Evolutionary conservation across 2,797 vertebrate genomes (phyloP).

Genomic region (Myotis vivesi): DNA sequence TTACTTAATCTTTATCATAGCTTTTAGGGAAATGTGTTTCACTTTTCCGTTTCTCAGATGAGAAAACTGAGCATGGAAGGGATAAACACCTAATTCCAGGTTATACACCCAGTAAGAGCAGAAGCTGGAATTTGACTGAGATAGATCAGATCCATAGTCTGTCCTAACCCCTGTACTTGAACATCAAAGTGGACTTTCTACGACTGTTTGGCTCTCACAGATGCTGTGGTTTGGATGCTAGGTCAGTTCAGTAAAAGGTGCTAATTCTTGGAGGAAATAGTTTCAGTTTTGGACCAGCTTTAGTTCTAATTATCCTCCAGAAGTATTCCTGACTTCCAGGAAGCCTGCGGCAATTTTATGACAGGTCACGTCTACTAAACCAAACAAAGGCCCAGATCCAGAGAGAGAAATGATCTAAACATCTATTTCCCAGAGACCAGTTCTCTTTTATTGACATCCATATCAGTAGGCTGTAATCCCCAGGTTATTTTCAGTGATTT

Average conservation of each 20-base stretch:
- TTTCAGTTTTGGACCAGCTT: neutral
- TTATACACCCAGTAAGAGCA: neutral
- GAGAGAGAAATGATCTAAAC: neutral
- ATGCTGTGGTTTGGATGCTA: neutral
- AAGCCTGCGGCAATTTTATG: neutral
- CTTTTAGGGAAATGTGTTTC: neutral
- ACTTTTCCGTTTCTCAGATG: neutral
- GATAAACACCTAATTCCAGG: neutral
- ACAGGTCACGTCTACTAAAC: neutral
- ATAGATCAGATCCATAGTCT: neutral
- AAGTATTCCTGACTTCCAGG: neutral
- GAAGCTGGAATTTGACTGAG: neutral
- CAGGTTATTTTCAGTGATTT: neutral
- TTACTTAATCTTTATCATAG: neutral
- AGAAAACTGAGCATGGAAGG: neutral
- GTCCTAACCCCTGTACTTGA: neutral
- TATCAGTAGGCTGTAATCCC: neutral
- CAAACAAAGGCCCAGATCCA: neutral
- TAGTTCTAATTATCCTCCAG: neutral
- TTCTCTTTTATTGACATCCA: neutral
- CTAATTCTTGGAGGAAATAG: neutral
- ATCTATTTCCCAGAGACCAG: neutral
- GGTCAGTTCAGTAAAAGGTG: neutral
- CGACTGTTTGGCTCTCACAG: neutral
- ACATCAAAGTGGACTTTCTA: neutral